These are phyloP conservation scores for Capreolus pygargus DNA, from an alignment of 2,113 vertebrate species.

Conservation along the genomic window DNA sequence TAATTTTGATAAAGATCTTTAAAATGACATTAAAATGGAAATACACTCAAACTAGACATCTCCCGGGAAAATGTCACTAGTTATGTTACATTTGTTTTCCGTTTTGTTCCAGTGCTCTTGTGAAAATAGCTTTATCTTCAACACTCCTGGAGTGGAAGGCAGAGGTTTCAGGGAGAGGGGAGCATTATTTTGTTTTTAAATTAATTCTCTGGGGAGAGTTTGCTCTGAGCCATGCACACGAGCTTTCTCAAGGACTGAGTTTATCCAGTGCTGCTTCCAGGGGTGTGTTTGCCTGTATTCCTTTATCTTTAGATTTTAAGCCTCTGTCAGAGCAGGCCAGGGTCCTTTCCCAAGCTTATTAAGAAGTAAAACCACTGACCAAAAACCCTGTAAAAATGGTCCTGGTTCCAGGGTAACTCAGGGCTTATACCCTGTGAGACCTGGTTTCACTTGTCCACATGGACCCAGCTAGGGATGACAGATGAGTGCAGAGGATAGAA, in stretches of 20 bases:
- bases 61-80: constrained; percentile 43
- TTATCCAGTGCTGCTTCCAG: accelerated
- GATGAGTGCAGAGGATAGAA: neutral
- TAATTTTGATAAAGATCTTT: constrained; percentile 55
- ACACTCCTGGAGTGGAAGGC: neutral
- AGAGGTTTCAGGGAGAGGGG: neutral
- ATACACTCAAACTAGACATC: neutral
- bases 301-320: neutral
- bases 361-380: neutral
- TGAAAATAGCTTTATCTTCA: constrained; percentile 21
- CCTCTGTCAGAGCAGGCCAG: too few species aligned
- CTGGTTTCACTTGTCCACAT: neutral
- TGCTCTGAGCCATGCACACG: accelerated
- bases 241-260: neutral
- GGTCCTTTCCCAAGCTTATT: neutral
- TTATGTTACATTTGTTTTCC: constrained; percentile 35
- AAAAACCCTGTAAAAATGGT: neutral
- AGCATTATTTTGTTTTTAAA: neutral
- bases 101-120: constrained; percentile 8
- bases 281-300: accelerated
- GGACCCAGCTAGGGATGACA: too few species aligned
- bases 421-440: accelerated
- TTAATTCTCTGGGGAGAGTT: neutral
- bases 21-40: constrained; percentile 55
- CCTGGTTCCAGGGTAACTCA: accelerated